Conservation (phyloP, 2,888 invertebrate genomes). For the Volucella inanis region DNA sequence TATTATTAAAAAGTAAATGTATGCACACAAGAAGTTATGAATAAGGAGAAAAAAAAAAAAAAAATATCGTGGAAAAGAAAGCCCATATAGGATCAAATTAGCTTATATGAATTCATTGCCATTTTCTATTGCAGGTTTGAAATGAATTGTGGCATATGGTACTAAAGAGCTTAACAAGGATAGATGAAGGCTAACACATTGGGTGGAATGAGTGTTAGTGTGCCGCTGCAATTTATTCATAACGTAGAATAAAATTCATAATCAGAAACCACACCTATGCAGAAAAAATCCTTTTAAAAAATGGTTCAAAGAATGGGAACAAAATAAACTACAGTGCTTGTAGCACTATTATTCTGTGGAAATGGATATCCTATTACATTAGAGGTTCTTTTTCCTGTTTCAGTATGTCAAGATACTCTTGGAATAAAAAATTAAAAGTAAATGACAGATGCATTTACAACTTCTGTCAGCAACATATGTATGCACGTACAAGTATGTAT, state of each 20-base stretch:
- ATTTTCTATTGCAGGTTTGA: slow-evolving; percentile 28
- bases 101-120: slow-evolving; percentile 61
- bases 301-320: too few relatives aligned
- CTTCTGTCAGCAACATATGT: too few relatives aligned
- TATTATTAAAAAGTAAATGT: slow-evolving; percentile 53
- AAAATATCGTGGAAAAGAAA: slow-evolving; percentile 27
- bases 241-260: slow-evolving; percentile 13
- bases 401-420: too few relatives aligned
- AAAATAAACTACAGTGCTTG: too few relatives aligned
- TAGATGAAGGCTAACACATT: not conserved
- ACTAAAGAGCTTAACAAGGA: slow-evolving; percentile 13
- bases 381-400: too few relatives aligned
- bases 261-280: not conserved
- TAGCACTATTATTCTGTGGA: too few relatives aligned
- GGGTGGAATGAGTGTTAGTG: not conserved
- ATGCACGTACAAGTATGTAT: too few relatives aligned
- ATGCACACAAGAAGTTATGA: slow-evolving; percentile 18
- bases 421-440: too few relatives aligned
- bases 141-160: slow-evolving; percentile 39
- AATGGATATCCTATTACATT: too few relatives aligned
- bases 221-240: not conserved
- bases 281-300: too few relatives aligned
- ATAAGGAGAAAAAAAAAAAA: slow-evolving; percentile 9
- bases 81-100: slow-evolving; percentile 67
- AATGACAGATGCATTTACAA: too few relatives aligned